These are phyloP conservation scores for Chrysoperla carnea DNA, from an alignment of 1,140 invertebrate genomes.

Conservation along the genomic window DNA sequence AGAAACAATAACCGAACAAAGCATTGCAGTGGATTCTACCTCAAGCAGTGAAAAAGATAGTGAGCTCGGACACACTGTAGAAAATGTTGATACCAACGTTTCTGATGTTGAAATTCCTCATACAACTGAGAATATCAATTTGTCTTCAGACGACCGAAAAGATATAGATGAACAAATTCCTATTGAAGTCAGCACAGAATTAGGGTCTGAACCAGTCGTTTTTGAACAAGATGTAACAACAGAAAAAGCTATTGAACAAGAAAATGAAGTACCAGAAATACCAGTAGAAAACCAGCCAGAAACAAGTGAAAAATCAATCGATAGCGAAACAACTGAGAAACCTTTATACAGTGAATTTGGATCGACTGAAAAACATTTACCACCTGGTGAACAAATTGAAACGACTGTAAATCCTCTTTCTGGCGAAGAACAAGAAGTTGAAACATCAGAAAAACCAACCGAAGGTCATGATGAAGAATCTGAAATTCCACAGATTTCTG, in stretches of 20 bases:
- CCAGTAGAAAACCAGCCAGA: background rate
- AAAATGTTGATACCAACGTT: no score
- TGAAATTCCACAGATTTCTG: conserved; percentile 6
- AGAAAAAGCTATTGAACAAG: conserved; percentile 2
- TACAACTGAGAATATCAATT: no score
- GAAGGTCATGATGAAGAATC: conserved; percentile 5
- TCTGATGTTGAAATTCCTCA: no score
- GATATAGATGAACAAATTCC: no score
- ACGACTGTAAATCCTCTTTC: conserved; percentile 1
- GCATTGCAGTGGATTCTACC: no score
- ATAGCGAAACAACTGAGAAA: conserved; percentile 5
- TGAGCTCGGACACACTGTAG: no score
- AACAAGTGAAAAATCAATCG: background rate
- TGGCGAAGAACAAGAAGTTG: conserved; percentile 7
- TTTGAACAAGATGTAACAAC: background rate
- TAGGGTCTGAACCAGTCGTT: conserved; percentile 6
- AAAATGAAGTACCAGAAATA: conserved; percentile 3
- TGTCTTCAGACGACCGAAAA: no score
- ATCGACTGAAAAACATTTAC: background rate
- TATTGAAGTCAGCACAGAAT: background rate
- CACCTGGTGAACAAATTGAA: conserved; percentile 1
- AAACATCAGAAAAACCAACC: conserved; percentile 4
- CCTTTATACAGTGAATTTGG: background rate
- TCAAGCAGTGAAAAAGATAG: no score
- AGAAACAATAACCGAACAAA: no score